Percentiles rank a stretch among this genome's conserved stretches.
Conservation (phyloP, 1,140 invertebrate genomes). For the Probaryconus sp. region DNA sequence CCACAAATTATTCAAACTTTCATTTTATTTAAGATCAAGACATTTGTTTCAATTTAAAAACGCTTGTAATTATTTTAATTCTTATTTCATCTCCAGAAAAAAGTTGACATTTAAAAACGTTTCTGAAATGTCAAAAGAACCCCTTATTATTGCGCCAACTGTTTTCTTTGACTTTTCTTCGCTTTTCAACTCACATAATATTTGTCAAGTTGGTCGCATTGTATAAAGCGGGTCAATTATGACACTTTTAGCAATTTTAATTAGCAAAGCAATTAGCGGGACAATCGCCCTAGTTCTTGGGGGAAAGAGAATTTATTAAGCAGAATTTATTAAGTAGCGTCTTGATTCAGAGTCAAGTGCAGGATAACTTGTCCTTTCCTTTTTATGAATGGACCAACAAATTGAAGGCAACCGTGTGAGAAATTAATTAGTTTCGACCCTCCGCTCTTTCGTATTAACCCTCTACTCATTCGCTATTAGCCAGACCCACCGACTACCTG, state of each 20-base stretch:
- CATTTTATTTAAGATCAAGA: too few relatives aligned
- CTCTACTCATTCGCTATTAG: conserved; percentile 6
- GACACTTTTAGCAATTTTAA: conserved; percentile 11
- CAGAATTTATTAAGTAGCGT: conserved; percentile 8
- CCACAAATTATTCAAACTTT: too few relatives aligned
- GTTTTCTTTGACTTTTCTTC: too few relatives aligned
- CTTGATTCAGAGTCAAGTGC: conserved; percentile 18
- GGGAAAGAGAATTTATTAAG: conserved; percentile 21
- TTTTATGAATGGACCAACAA: conserved; percentile 22
- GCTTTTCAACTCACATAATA: too few relatives aligned
- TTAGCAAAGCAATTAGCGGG: conserved; percentile 31
- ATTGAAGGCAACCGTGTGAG: conserved; percentile 10
- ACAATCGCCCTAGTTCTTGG: conserved; percentile 21
- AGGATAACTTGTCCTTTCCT: conserved; percentile 16
- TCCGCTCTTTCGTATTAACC: conserved; percentile 15
- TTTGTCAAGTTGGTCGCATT: too few relatives aligned
- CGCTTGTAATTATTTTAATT: too few relatives aligned
- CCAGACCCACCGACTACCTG: too few relatives aligned
- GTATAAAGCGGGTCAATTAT: conserved; percentile 23
- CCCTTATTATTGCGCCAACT: too few relatives aligned
- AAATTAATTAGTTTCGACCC: conserved; percentile 44
- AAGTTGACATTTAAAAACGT: too few relatives aligned
- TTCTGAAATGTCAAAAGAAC: too few relatives aligned
- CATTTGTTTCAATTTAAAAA: too few relatives aligned
- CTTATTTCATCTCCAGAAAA: too few relatives aligned